A percentile compares a stretch with the other conserved stretches of the same genome.
Evolutionary conservation across 2,888 invertebrate species (phyloP).

Genomic region (Nomada lathburiana): DNA sequence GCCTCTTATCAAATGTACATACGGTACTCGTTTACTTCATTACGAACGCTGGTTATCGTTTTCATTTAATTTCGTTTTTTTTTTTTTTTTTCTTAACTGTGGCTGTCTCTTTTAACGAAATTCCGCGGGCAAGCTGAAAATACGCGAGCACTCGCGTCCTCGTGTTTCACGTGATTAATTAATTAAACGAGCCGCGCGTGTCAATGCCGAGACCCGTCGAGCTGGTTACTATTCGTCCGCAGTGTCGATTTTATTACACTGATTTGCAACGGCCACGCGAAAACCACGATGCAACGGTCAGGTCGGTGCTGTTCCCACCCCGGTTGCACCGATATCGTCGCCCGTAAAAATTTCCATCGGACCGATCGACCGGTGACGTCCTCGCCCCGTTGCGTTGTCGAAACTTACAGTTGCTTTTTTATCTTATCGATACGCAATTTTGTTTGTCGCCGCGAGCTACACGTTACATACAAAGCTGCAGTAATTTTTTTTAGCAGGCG

Average conservation of each 20-base stretch:
- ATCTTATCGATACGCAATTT: constrained; percentile 60
- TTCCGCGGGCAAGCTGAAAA: background rate
- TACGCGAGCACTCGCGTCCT: background rate
- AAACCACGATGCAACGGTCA: constrained; percentile 4
- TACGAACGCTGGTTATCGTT: background rate
- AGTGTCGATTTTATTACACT: constrained; percentile 38
- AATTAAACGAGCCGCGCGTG: constrained; percentile 22
- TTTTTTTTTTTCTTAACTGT: background rate
- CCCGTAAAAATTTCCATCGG: constrained; percentile 56
- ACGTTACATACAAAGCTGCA: background rate
- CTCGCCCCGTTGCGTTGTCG: constrained; percentile 14
- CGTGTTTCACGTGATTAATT: constrained; percentile 17
- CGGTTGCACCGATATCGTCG: background rate
- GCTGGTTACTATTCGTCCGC: constrained; percentile 13
- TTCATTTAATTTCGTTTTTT: background rate
- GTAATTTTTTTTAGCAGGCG: constrained; percentile 7
- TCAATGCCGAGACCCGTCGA: constrained; percentile 38
- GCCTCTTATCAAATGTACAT: constrained; percentile 37
- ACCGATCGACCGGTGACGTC: constrained; percentile 31
- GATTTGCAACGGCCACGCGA: constrained; percentile 22
- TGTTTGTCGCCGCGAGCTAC: constrained; percentile 26
- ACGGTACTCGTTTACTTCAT: background rate
- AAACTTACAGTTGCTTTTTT: constrained; percentile 61
- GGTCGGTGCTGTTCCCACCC: constrained; percentile 27
- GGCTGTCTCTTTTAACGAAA: background rate